phyloP scores from a whole-genome alignment of 23 tunicate species.

The Ascidia mentula region DNA sequence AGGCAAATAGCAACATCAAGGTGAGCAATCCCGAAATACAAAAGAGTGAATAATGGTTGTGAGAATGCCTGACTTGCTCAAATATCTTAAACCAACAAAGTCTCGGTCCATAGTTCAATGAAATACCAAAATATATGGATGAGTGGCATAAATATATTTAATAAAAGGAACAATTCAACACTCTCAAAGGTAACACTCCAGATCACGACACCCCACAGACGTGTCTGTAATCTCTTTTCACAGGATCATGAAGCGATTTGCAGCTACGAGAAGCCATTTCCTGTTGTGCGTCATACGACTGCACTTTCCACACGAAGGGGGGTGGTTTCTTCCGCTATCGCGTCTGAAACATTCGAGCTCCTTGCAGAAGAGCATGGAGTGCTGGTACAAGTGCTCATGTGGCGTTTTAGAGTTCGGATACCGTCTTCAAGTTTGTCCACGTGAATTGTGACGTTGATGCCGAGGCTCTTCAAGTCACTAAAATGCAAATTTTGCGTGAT shows the following conservation, averaged over 20 bases:
- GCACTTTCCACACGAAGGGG: not conserved
- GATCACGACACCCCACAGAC: not conserved
- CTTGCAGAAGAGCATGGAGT: constrained; percentile 40
- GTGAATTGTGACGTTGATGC: constrained; percentile 68
- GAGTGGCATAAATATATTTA: not conserved
- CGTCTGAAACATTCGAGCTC: not conserved
- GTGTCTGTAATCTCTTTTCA: not conserved
- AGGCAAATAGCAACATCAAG: not conserved
- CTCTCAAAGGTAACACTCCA: not conserved
- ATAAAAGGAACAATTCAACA: not conserved
- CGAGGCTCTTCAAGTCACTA: constrained; percentile 66
- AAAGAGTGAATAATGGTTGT: no score
- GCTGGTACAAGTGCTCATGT: constrained; percentile 40
- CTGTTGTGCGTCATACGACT: not conserved
- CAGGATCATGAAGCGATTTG: not conserved
- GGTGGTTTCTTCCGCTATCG: not conserved
- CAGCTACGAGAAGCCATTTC: not conserved
- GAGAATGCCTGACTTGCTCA: no score
- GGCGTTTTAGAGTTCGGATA: constrained; percentile 57
- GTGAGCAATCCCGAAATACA: no score
- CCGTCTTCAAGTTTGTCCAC: constrained; percentile 58
- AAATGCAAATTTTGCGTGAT: not conserved
- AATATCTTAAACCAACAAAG: no score
- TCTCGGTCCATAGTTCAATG: no score
- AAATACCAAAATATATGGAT: no score